Conservation (phyloP, 2,797 vertebrate species). For the Schizopygopsis malacanthus region DNA sequence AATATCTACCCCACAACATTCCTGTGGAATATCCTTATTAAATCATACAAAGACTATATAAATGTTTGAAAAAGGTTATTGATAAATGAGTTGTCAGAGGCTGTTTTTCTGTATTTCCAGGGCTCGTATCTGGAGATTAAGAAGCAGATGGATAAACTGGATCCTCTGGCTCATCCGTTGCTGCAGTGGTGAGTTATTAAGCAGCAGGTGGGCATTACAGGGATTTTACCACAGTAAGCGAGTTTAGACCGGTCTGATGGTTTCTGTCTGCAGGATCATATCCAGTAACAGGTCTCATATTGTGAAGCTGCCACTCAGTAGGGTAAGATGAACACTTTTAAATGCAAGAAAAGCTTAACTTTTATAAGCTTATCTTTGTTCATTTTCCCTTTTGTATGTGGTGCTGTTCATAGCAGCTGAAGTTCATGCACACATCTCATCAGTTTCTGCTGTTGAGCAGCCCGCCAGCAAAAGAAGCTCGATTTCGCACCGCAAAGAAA, state of each 20-base stretch:
- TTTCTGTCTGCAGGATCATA: slow-evolving; percentile 87
- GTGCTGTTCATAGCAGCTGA: slow-evolving; percentile 89
- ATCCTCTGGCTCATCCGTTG: slow-evolving; percentile 94
- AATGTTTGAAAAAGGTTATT: not conserved
- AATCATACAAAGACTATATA: not conserved
- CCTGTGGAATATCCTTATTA: not conserved
- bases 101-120: slow-evolving; percentile 69
- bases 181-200: slow-evolving; percentile 87
- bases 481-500: slow-evolving; percentile 98
- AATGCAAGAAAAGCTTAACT: slow-evolving; percentile 18
- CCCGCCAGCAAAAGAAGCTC: slow-evolving; percentile 97
- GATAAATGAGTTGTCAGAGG: not conserved
- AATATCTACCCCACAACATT: not conserved
- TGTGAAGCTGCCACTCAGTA: slow-evolving; percentile 98
- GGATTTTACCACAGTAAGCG: not conserved
- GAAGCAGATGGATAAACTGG: slow-evolving; percentile 99
- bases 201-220: not conserved
- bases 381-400: not conserved
- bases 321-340: slow-evolving; percentile 79
- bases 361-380: not conserved
- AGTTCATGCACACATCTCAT: slow-evolving; percentile 99
- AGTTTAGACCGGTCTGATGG: slow-evolving; percentile 2
- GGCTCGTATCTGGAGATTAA: slow-evolving; percentile 99
- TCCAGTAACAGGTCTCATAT: slow-evolving; percentile 99
- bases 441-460: slow-evolving; percentile 99